Evolutionary conservation across 2,113 vertebrate species (phyloP), one percentile per base, ranked within the genome.

Genomic region (Hydropotes inermis): DNA sequence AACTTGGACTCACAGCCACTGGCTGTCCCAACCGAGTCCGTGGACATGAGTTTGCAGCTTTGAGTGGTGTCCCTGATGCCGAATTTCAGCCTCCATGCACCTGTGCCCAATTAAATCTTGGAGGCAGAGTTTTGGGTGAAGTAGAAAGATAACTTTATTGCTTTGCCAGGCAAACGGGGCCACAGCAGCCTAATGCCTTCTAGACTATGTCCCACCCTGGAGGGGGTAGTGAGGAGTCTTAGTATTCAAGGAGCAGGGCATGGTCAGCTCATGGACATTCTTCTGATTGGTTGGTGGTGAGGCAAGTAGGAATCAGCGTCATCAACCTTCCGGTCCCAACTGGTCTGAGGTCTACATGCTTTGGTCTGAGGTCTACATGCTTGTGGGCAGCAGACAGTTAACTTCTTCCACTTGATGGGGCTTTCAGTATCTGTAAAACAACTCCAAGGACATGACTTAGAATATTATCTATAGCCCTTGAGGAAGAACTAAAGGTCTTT

Each of bases 11-110:
- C 27, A 45, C 2, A 1, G 19, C 16, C 21, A 4, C 15, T 16
- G 47, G 47, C 25, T 23, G 3, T 16, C 21, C 5, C 17, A 2
- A 0, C 36, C 0, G 12, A 43, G 39, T 61, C 19, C 3, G 15
- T 33, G 43, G 15, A 21, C 57, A 6, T 33, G 28, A 5, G 28
- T 6, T 1, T 1, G n/a, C 3, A 21, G 36, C 10, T 55, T 28
- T 55, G 19, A 2, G 14, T 5, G 5, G 11, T 19, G 30, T 47
- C 27, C 27, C 76, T 79, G 43, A 79, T 47, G 74, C 14, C 4
- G 0, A 17, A 47, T 79, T 79, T 79, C 27, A 16, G 43, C 43
- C 43, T 79, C 43, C 30, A 7, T 79, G 14, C 27, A 47, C 43
- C 43, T 17, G 43, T 5, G 43, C 43, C 27, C 9, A 27, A 79